phyloP scores from a whole-genome alignment of 2,888 invertebrate genomes.

The Cremastobaeus sp. region DNA sequence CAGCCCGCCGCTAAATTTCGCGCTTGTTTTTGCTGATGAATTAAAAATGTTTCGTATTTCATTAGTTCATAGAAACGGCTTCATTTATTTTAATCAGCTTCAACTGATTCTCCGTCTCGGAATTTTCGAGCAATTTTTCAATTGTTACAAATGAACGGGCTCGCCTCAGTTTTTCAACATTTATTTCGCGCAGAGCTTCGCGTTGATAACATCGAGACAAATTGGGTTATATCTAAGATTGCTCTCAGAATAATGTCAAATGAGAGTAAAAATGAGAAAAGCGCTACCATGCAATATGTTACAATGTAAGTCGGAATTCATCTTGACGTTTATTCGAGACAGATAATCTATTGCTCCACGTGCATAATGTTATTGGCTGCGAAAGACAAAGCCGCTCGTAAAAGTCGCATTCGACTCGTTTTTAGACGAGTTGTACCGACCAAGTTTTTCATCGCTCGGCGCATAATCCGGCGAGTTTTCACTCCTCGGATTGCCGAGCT shows the following conservation, averaged over 20 bases:
- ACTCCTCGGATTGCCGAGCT: too few relatives aligned
- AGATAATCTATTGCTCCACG: slow-evolving; percentile 43
- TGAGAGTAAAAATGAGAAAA: slow-evolving; percentile 27
- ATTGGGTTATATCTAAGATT: slow-evolving; percentile 13
- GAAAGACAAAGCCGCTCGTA: slow-evolving; percentile 39
- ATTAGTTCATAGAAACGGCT: too few relatives aligned
- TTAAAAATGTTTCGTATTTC: too few relatives aligned
- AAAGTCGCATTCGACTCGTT: slow-evolving; percentile 32
- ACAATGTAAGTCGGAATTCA: slow-evolving; percentile 34
- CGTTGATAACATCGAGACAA: slow-evolving; percentile 16
- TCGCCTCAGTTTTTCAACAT: background rate
- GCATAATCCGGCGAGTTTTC: too few relatives aligned
- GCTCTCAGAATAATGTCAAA: slow-evolving; percentile 12
- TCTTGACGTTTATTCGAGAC: slow-evolving; percentile 47
- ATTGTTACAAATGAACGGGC: too few relatives aligned
- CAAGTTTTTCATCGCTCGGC: slow-evolving; percentile 12
- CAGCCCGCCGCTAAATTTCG: too few relatives aligned
- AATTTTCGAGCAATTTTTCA: too few relatives aligned
- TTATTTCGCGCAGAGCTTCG: too few relatives aligned
- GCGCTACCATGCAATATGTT: slow-evolving; percentile 28
- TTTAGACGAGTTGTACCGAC: slow-evolving; percentile 3
- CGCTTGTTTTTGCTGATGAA: too few relatives aligned
- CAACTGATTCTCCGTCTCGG: too few relatives aligned
- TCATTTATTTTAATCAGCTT: background rate
- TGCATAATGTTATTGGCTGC: slow-evolving; percentile 31